Base-by-base conservation (phyloP, 2,797 vertebrate species). In the Phrynocephalus vlangalii region DNA sequence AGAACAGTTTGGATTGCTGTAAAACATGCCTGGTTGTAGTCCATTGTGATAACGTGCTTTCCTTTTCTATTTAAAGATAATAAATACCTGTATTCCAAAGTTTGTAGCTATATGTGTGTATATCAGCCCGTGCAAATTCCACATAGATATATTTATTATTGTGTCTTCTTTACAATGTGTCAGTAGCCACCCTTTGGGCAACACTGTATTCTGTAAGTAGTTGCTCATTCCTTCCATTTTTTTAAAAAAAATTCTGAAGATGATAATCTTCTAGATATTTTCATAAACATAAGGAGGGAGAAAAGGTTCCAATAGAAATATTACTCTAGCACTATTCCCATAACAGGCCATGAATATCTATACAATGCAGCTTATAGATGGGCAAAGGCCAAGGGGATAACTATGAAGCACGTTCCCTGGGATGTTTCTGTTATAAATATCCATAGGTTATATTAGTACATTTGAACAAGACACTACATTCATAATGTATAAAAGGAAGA, bases 371-470 rank as follows among this genome's bases (percentile, higher is more conserved):
- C 80, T 86, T 90, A 87, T 93, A 82, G 83, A 88, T 81, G 75
- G 71, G 80, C 24, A 66, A 48, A 73, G 75, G 88, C 83, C 52
- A 79, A 83, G 86, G 73, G 86, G 83, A 91, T 93, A 92, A 90
- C 94, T 94, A 87, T 71, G 66, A 91, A 87, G 88, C 66, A 85
- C 50, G 80, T n/a, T 80, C 77, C 56, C n/a, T 88, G 83, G 77
- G 78, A 81, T 50, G 56, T 91, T 93, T 92, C 83, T 88, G 38
- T 83, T 87, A 73, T 28, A 89, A 84, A 90, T 87, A 84, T 8
- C 78, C 67, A 6, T 50, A 79, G 38, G 73, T 87, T 90, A 84
- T 7, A 44, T 78, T 90, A 89, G 83, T 83, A n/a, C 10, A 77
- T 89, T 91, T 91, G 70, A 92, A 91, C 85, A 81, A 56, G 88